Conservation (phyloP, 2,797 vertebrate genomes). For the Calcarius lapponicus region DNA sequence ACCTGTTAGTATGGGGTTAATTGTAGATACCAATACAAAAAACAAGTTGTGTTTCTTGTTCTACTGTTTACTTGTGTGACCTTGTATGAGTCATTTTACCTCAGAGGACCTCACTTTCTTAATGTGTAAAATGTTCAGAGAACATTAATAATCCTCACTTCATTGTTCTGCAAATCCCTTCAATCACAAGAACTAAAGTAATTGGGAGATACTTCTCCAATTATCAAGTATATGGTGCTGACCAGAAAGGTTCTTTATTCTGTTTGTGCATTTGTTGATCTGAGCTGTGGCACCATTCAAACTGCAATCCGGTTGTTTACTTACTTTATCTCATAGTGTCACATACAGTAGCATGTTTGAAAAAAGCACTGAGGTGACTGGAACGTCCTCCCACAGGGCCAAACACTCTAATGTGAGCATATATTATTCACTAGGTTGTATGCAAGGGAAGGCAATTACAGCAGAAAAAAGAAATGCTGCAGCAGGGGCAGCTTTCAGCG, state of each 20-base stretch:
- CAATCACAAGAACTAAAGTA: not conserved
- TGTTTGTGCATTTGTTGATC: not conserved
- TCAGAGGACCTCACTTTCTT: not conserved
- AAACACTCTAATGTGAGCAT: slow-evolving; percentile 66
- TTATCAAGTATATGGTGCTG: not conserved
- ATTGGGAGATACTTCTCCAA: not conserved
- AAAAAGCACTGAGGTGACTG: slow-evolving; percentile 59
- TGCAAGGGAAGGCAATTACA: slow-evolving; percentile 65
- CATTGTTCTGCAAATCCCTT: not conserved
- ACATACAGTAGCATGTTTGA: slow-evolving; percentile 37
- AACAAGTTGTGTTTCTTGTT: not conserved
- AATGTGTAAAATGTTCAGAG: not conserved
- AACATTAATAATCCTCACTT: not conserved
- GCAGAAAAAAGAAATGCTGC: slow-evolving; percentile 31
- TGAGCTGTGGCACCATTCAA: slow-evolving; percentile 18
- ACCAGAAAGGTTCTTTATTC: slow-evolving; percentile 22
- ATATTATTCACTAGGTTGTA: slow-evolving; percentile 69
- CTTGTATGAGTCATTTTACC: slow-evolving; percentile 3
- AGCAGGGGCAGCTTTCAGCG: not conserved
- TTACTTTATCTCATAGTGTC: slow-evolving; percentile 65
- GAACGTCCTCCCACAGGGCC: slow-evolving; percentile 64
- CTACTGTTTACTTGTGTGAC: not conserved
- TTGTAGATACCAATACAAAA: not conserved
- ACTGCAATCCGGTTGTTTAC: slow-evolving; percentile 48
- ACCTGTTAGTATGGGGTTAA: not conserved